A percentile compares a stretch with the other conserved stretches of the same genome.
Evolutionary conservation across 2,797 vertebrate species (phyloP).

Genomic region (Xiphophorus birchmanni): DNA sequence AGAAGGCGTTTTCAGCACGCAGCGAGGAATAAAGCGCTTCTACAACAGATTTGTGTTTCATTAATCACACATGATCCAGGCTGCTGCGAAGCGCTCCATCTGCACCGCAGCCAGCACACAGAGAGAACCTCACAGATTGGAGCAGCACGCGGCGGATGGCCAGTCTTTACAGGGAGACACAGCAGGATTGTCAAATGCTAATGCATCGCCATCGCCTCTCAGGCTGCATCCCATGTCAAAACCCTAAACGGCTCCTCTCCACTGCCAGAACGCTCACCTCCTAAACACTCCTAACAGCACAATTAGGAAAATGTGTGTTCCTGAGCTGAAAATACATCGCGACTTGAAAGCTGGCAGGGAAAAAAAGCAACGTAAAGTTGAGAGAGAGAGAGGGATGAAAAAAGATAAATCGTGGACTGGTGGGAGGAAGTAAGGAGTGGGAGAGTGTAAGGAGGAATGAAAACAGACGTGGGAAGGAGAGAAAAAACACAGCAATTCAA

Average conservation of each 20-base stretch:
- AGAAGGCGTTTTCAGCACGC: conserved; percentile 23
- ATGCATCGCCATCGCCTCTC: not conserved
- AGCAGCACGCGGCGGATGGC: conserved; percentile 34
- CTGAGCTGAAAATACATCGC: conserved; percentile 30
- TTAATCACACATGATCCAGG: conserved; percentile 68
- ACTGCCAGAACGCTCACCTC: conserved; percentile 59
- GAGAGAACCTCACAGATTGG: conserved; percentile 45
- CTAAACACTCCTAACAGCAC: conserved; percentile 47
- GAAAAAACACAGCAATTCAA: conserved; percentile 44
- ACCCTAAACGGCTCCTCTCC: conserved; percentile 40
- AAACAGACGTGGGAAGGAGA: conserved; percentile 60
- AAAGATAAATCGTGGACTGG: conserved; percentile 3
- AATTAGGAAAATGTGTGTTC: conserved; percentile 31
- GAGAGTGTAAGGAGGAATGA: conserved; percentile 57
- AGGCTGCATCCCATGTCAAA: not conserved
- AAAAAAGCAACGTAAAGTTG: conserved; percentile 13
- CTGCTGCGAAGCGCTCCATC: conserved; percentile 62
- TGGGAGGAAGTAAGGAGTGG: conserved; percentile 39
- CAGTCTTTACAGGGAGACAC: conserved; percentile 43
- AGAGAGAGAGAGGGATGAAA: conserved; percentile 1
- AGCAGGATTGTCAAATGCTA: conserved; percentile 61
- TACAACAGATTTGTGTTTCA: conserved; percentile 65
- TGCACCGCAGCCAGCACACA: conserved; percentile 61
- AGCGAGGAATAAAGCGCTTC: conserved; percentile 31
- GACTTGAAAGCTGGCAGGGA: not conserved